Evolutionary conservation across 2,888 invertebrate species (phyloP), one percentile per base, ranked within the genome.

Genomic region (Pollenia griseotomentosa): DNA sequence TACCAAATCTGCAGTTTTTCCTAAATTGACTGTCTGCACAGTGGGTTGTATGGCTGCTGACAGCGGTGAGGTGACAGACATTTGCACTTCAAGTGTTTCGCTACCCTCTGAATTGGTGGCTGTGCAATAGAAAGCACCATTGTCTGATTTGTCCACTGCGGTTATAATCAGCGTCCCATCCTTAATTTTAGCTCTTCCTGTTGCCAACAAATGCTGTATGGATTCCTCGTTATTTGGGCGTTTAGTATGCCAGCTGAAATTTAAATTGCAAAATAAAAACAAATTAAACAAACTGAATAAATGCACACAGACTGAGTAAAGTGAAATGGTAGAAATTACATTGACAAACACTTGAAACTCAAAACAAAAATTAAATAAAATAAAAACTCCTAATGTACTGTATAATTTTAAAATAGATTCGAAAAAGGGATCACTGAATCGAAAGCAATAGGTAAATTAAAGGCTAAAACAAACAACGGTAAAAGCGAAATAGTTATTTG

Each of bases 1-100:
- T 92, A 95, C 97, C 93, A 98, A 96, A 90, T 95, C 96, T 51
- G 97, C 96, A 89, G 96, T 96, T 90, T 96, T 96, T 53, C 97
- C 97, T 77, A 96, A 95, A 93, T 98, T 98, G 74, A 97, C 96
- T 85, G 97, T 96, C 91, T 96, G 94, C 83, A 95, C 94, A 91
- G 95, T 95, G 81, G 96, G 97, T 94, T 96, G 95, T 89, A 97
- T 95, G 92, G 96, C 96, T 89, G 96, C 96, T 88, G 96, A 95
- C 90, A 97, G 94, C 42, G 97, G 95, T 90, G 97, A 97, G 95
- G 94, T 88, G 90, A 94, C 94, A 19, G 94, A 93, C 82, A 95
- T 90, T 88, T 94, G 94, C 57, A 95, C 93, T 92, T 95, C 95
- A 79, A 95, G 91, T 16, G 94, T 94, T 90, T 95, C 95, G 88